Evolutionary conservation across 2,888 invertebrate species (phyloP).

Genomic region (Prenolepis imparis): DNA sequence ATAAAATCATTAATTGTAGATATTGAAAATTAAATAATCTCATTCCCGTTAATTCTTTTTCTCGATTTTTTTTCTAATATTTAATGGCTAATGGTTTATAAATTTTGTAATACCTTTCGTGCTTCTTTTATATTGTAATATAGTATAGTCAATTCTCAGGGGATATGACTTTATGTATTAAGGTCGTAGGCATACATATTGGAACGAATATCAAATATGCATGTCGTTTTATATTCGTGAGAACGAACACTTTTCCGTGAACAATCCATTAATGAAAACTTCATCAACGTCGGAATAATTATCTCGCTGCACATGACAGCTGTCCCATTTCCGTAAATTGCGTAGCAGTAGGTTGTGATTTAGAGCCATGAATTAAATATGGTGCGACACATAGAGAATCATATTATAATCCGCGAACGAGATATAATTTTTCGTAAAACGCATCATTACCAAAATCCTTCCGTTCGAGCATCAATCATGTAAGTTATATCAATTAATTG

Average conservation of each 20-base stretch:
- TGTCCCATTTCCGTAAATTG: conserved; percentile 70
- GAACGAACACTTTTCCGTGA: conserved; percentile 44
- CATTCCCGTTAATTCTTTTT: background rate
- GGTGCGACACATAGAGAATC: conserved; percentile 10
- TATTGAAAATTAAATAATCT: background rate
- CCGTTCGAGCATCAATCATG: background rate
- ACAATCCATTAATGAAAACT: conserved; percentile 70
- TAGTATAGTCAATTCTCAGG: background rate
- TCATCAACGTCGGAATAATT: conserved; percentile 73
- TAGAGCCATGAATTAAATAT: conserved; percentile 50
- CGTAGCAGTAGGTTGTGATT: conserved; percentile 61
- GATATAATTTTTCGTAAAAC: conserved; percentile 34
- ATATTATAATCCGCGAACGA: conserved; percentile 14
- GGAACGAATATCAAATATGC: conserved; percentile 33
- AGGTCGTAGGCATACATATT: background rate
- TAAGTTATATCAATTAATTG: conserved; percentile 30
- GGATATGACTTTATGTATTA: background rate
- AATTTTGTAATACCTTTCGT: background rate
- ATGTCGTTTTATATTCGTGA: conserved; percentile 65
- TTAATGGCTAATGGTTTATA: background rate
- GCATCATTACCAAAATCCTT: conserved; percentile 9
- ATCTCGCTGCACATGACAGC: conserved; percentile 67
- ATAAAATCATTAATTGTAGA: background rate
- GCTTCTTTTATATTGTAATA: background rate
- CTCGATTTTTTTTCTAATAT: background rate